These are phyloP conservation scores for Molossus alvarezi DNA, from an alignment of 2,797 vertebrate genomes.

Conservation along the genomic window DNA sequence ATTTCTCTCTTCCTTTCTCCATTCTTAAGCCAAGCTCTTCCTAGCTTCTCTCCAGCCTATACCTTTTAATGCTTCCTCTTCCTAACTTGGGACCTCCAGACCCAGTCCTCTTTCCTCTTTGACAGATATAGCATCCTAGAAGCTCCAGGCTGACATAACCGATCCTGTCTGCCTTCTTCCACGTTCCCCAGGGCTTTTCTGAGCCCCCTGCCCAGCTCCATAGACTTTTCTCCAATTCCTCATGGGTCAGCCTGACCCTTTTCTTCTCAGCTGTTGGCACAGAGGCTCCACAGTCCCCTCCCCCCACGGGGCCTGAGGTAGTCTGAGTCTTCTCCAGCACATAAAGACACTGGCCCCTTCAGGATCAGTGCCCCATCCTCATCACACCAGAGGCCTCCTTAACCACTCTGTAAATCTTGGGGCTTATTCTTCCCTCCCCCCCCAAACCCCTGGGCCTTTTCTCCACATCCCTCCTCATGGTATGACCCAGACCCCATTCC, in stretches of 20 bases:
- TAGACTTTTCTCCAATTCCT: slow-evolving; percentile 7
- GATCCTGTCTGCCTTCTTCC: not conserved
- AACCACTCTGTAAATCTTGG: not conserved
- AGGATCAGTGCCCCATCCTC: not conserved
- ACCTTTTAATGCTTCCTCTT: slow-evolving; percentile 46
- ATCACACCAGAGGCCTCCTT: not conserved
- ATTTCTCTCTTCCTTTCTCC: slow-evolving; percentile 47
- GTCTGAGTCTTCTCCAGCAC: not conserved
- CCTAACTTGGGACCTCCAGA: not conserved
- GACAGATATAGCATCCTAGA: slow-evolving; percentile 50
- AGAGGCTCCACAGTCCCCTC: slow-evolving; percentile 22
- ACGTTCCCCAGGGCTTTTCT: slow-evolving; percentile 17
- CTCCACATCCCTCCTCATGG: not conserved
- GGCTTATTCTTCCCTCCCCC: not conserved
- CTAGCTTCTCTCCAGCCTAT: not conserved
- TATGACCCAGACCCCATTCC: not conserved
- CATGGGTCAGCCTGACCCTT: slow-evolving; percentile 42
- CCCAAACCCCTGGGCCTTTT: not conserved
- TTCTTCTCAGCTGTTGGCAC: not conserved
- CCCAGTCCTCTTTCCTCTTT: not conserved
- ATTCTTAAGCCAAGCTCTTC: slow-evolving; percentile 6
- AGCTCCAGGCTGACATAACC: not conserved
- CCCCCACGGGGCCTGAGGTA: not conserved
- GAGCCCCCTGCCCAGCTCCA: not conserved
- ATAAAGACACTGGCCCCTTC: slow-evolving; percentile 44